Evolutionary conservation across 2,888 invertebrate species (phyloP).

Genomic region (Drosophila phalerata): DNA sequence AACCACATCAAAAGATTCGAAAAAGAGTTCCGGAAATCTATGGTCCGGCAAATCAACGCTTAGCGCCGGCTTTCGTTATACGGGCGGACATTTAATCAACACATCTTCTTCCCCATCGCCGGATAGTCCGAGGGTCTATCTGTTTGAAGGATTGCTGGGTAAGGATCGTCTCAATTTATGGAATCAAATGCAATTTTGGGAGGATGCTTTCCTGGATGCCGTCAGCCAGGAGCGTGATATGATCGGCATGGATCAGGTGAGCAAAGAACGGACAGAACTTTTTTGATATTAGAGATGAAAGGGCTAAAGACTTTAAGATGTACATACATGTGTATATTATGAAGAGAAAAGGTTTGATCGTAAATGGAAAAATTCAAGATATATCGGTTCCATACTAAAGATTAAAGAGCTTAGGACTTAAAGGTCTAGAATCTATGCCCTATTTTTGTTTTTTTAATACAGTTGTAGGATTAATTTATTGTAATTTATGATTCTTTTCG

Average conservation of each 20-base stretch:
- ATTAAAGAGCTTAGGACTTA: no score
- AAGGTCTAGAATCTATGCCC: no score
- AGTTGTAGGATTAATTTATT: no score
- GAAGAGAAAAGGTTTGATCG: background rate
- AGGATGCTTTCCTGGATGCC: conserved; percentile 99
- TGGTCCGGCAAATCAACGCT: conserved; percentile 97
- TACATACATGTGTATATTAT: background rate
- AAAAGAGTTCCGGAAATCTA: conserved; percentile 94
- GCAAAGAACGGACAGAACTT: no score
- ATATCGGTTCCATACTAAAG: no score
- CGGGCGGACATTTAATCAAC: conserved; percentile 93
- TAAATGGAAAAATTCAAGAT: no score
- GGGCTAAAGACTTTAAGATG: no score
- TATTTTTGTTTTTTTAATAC: no score
- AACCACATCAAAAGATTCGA: conserved; percentile 88
- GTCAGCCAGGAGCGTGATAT: conserved; percentile 99
- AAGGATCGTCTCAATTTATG: conserved; percentile 92
- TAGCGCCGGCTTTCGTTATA: conserved; percentile 94
- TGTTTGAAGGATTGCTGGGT: conserved; percentile 94
- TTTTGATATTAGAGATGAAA: background rate
- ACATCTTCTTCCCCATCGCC: conserved; percentile 94
- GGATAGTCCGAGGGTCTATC: conserved; percentile 94
- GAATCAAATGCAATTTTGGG: conserved; percentile 99
- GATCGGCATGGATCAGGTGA: conserved; percentile 98
- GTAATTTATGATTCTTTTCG: background rate